These are phyloP conservation scores for Drosophila kohkoa DNA, from an alignment of 1,140 invertebrate species.

Conservation along the genomic window DNA sequence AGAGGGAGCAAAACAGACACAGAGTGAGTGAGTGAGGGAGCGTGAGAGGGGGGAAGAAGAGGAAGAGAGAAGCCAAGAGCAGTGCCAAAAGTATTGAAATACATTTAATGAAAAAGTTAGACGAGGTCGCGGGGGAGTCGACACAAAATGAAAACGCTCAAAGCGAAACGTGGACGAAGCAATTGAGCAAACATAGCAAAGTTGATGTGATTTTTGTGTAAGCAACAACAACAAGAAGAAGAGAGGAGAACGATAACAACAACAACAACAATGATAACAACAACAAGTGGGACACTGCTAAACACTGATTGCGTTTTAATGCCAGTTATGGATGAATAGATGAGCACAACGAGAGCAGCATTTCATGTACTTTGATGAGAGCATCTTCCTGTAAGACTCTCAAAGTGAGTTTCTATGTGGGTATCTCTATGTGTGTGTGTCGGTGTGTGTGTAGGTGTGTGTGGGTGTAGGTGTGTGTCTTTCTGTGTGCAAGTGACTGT, in stretches of 20 bases:
- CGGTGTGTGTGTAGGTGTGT: not conserved
- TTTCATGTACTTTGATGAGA: slow-evolving; percentile 10
- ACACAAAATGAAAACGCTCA: slow-evolving; percentile 41
- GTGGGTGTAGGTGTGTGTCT: too few relatives aligned
- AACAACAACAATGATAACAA: slow-evolving; percentile 47
- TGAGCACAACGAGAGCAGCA: slow-evolving; percentile 25
- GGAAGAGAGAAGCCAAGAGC: not conserved
- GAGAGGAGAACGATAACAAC: not conserved
- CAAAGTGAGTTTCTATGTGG: not conserved
- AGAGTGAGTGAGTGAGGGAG: too few relatives aligned
- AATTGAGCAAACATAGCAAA: slow-evolving; percentile 55
- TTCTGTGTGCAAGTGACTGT: too few relatives aligned
- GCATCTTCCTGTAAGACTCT: slow-evolving; percentile 7
- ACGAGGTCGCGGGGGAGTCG: slow-evolving; percentile 56
- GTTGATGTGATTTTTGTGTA: slow-evolving; percentile 77
- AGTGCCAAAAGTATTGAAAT: slow-evolving; percentile 79
- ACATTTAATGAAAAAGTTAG: slow-evolving; percentile 83
- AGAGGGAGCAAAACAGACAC: slow-evolving; percentile 15
- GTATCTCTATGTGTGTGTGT: not conserved
- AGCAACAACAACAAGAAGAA: slow-evolving; percentile 52
- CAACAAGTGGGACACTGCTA: slow-evolving; percentile 63
- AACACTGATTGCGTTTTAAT: slow-evolving; percentile 81
- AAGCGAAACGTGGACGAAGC: slow-evolving; percentile 36
- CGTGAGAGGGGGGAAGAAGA: too few relatives aligned
- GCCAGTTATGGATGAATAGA: slow-evolving; percentile 74